Conservation (phyloP, 1,140 invertebrate genomes). For the Brachionus plicatilis region DNA sequence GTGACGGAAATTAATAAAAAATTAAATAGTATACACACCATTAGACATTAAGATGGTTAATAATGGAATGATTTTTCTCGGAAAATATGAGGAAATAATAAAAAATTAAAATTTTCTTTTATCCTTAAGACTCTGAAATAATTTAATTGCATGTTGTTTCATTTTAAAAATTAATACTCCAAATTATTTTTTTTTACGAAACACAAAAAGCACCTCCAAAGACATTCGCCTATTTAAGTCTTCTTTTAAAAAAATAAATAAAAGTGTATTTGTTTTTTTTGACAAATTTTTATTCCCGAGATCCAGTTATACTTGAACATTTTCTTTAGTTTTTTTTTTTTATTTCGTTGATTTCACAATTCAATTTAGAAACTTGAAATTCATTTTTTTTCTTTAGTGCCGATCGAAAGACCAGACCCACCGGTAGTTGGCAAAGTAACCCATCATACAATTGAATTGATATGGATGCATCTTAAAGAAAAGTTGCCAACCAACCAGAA, state of each 20-base stretch:
- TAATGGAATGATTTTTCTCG: neutral
- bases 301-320: neutral
- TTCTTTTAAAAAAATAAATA: neutral
- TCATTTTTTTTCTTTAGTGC: neutral
- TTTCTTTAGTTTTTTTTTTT: neutral
- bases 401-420: slow-evolving; percentile 45
- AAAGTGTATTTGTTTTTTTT: neutral
- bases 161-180: neutral
- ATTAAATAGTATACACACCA: neutral
- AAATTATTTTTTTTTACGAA: neutral
- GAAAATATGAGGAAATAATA: slow-evolving; percentile 2
- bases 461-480: slow-evolving; percentile 46
- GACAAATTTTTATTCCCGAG: neutral
- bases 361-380: neutral
- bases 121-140: neutral
- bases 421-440: slow-evolving; percentile 50
- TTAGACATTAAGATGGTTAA: neutral
- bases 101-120: neutral
- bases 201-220: neutral
- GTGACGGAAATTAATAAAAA: neutral
- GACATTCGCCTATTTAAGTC: neutral
- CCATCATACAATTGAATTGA: slow-evolving; percentile 48
- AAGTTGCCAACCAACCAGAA: slow-evolving; percentile 19
- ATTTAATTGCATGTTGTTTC: slow-evolving; percentile 7
- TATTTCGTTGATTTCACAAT: neutral